Percentiles rank a stretch among this genome's conserved stretches.
Conservation (phyloP, 2,888 invertebrate genomes). For the Drosophila mayaguana region DNA sequence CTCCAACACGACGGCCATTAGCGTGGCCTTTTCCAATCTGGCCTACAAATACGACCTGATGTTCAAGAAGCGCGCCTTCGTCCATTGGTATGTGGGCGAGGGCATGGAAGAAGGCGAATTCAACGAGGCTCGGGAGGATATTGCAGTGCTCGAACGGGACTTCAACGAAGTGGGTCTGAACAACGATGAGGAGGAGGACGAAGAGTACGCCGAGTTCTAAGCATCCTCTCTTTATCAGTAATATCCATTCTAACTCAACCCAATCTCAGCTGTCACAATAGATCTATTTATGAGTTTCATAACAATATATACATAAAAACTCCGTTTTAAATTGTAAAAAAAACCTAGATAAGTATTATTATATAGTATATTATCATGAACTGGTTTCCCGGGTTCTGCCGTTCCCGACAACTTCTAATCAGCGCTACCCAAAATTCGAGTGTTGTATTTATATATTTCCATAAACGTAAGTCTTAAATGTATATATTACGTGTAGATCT, state of each 20-base stretch:
- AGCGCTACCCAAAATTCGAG: neutral
- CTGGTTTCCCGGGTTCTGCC: neutral
- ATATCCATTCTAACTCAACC: constrained; percentile 7
- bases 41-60: constrained; percentile 97
- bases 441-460: neutral
- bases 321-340: constrained; percentile 6
- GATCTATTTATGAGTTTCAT: neutral
- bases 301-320: neutral
- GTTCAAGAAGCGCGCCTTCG: constrained; percentile 89
- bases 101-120: constrained; percentile 85
- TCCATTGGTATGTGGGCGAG: constrained; percentile 92
- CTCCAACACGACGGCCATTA: constrained; percentile 96
- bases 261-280: neutral
- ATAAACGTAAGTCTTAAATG: constrained; percentile 13
- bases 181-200: constrained; percentile 70
- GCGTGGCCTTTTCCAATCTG: constrained; percentile 94
- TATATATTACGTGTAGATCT: constrained; percentile 1
- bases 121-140: constrained; percentile 84
- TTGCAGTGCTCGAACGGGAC: constrained; percentile 83
- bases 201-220: constrained; percentile 70
- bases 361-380: neutral
- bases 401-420: neutral
- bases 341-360: neutral
- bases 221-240: neutral
- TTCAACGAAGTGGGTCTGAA: constrained; percentile 84